Base-by-base conservation (phyloP, 2,797 vertebrate genomes). In the Poecilia gillii region DNA sequence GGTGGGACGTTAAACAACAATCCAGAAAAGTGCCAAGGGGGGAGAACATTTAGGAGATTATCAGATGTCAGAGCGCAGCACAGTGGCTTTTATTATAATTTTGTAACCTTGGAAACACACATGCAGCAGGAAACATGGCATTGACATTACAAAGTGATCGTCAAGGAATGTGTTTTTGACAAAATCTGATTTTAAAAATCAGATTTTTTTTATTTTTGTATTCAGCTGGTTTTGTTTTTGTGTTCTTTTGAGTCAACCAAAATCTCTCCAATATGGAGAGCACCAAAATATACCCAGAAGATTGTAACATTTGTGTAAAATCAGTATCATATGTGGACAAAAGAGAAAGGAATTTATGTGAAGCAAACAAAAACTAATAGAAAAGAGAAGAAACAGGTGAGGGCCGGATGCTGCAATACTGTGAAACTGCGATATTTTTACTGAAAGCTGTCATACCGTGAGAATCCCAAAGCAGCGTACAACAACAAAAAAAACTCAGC, bases 401-500 rank as follows among this genome's bases (percentile, higher is more conserved):
- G 47, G 79, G 73, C 46, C 25, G 73, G 77, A 68, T 82, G 80
- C 33, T 9, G 33, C 18, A 3, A 36, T 66, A 11, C 33, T 0
- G 33, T 36, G 33, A 43, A 68, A 68, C 39, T 43, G 28, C 31
- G 3, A 41, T 41, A 41, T 68, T 68, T 41, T 25, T 43, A 12
- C 20, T 68, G 20, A 25, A 41, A 68, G 20, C 36, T 41, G 33
- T 41, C 36, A 41, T 2, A 41, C 36, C 23, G 64, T 43, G 36
- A 41, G 39, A 66, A 36, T 66, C 62, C 28, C 33, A 39, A 20
- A 66, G 62, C 2, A 31, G 33, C 16, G 16, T 64, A 31, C 33
- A 12, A 25, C 5, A 18, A 25, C 28, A 41, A 83, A 55, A 82
- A 90, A 89, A 91, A 85, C 90, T 74, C 93, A 88, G 89, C 88